These are phyloP conservation scores for Gasterosteus nipponicus DNA, from an alignment of 2,113 vertebrate genomes.

Conservation along the genomic window DNA sequence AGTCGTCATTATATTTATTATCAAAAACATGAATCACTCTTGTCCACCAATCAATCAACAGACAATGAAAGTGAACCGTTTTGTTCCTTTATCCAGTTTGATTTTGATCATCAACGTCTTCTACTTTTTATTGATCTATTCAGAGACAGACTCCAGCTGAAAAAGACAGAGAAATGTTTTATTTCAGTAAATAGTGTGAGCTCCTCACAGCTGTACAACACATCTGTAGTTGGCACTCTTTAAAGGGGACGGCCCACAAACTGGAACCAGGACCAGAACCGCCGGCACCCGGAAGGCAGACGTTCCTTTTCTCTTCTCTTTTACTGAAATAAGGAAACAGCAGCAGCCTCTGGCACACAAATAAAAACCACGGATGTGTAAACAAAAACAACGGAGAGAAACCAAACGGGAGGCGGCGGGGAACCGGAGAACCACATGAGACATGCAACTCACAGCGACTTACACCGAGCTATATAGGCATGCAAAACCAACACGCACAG, in stretches of 20 bases:
- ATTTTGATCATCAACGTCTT: too few relatives aligned
- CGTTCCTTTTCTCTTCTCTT: not conserved
- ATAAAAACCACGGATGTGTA: constrained; percentile 20
- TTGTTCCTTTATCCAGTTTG: too few relatives aligned
- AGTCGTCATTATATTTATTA: too few relatives aligned
- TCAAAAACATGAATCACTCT: too few relatives aligned
- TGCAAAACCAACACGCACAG: constrained; percentile 86
- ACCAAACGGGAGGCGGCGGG: constrained; percentile 19
- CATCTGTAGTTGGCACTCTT: constrained; percentile 85
- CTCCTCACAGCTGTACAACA: constrained; percentile 88
- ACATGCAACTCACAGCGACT: constrained; percentile 89
- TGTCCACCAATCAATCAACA: too few relatives aligned
- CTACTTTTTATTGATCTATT: too few relatives aligned
- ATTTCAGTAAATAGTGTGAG: constrained; percentile 82
- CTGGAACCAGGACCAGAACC: constrained; percentile 57
- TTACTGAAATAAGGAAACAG: constrained; percentile 55
- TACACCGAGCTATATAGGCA: constrained; percentile 84
- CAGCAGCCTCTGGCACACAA: constrained; percentile 80
- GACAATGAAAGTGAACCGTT: too few relatives aligned
- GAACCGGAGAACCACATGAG: constrained; percentile 74
- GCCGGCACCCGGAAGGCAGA: not conserved
- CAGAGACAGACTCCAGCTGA: constrained; percentile 6
- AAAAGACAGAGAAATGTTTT: constrained; percentile 70
- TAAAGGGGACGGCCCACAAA: constrained; percentile 69
- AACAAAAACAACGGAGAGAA: not conserved